These are phyloP conservation scores for Carettochelys insculpta DNA, from an alignment of 2,113 vertebrate species.

Conservation along the genomic window DNA sequence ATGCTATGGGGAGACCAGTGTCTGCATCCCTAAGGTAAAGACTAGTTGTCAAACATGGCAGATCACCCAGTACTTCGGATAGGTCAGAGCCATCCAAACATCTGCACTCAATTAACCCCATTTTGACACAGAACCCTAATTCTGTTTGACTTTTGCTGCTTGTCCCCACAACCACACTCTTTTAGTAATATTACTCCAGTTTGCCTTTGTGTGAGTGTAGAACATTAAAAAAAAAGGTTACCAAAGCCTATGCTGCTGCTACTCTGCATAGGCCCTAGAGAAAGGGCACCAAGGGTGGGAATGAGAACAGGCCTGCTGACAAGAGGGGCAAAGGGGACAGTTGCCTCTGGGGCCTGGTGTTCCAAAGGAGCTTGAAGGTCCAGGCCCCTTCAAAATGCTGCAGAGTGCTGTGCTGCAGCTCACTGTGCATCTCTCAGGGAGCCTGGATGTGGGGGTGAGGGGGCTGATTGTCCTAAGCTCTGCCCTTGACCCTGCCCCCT, in stretches of 20 bases:
- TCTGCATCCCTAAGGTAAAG: background rate
- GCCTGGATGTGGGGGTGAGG: too few relatives aligned
- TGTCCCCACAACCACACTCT: background rate
- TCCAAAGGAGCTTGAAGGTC: too few relatives aligned
- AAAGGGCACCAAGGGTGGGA: background rate
- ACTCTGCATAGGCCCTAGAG: background rate
- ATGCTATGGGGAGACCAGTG: background rate
- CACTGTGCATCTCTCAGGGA: too few relatives aligned
- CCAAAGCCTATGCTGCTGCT: background rate
- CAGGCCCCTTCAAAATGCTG: too few relatives aligned
- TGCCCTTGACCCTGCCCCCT: too few relatives aligned
- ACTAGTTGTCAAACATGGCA: background rate
- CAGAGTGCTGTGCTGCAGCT: too few relatives aligned
- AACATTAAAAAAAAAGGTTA: too few relatives aligned
- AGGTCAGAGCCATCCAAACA: background rate
- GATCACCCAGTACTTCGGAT: background rate
- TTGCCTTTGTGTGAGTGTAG: background rate
- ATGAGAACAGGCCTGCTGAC: too few relatives aligned
- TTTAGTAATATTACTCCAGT: background rate
- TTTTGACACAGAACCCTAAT: background rate
- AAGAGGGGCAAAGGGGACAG: too few relatives aligned
- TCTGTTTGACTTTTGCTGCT: background rate
- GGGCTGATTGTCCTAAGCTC: too few relatives aligned
- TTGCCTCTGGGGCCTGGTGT: too few relatives aligned
- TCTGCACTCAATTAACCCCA: background rate